Conservation (phyloP, 2,113 vertebrate species). For the Diadophis punctatus region DNA sequence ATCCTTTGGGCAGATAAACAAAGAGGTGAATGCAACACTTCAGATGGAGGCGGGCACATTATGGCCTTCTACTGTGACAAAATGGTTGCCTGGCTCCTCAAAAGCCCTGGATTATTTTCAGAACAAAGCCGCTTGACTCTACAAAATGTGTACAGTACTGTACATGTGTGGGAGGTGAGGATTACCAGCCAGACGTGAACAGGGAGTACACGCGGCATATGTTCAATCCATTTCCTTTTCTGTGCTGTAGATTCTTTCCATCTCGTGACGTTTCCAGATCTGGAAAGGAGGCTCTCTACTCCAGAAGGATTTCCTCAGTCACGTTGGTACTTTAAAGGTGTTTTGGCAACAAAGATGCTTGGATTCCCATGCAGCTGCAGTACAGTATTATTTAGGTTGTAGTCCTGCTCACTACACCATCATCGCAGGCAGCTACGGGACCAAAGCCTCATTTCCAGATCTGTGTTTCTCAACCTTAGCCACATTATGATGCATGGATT, state of each 20-base stretch:
- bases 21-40: neutral
- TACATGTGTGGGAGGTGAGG: slow-evolving; percentile 12
- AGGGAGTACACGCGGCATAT: neutral
- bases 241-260: neutral
- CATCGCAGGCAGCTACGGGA: neutral
- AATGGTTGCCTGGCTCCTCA: slow-evolving; percentile 21
- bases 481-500: neutral
- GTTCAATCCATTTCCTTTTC: neutral
- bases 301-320: neutral
- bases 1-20: neutral
- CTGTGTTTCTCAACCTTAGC: neutral
- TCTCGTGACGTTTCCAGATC: neutral
- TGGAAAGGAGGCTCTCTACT: neutral
- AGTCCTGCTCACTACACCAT: neutral
- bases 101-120: neutral
- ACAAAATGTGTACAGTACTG: slow-evolving; percentile 7
- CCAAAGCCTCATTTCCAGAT: neutral
- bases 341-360: neutral
- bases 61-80: neutral
- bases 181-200: slow-evolving; percentile 5
- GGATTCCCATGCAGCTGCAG: neutral
- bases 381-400: neutral
- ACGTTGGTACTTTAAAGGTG: neutral
- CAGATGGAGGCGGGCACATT: neutral
- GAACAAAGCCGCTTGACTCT: neutral